Base-by-base conservation (phyloP, 1,140 invertebrate species). In the Drosophila nebulosa region DNA sequence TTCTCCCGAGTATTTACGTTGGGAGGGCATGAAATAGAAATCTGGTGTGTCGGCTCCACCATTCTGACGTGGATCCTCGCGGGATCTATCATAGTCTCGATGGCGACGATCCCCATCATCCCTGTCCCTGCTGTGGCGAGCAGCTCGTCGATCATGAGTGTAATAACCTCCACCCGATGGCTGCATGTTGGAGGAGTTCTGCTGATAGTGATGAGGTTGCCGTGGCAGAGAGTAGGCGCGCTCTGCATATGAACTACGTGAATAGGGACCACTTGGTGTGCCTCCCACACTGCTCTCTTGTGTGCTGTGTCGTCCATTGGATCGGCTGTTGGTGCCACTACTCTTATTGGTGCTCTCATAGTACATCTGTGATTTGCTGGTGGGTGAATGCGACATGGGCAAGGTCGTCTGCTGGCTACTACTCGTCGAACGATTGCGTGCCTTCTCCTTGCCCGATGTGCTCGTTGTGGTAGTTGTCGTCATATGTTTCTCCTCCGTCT, bases 21-120 rank as follows among this genome's bases (percentile, higher is more conserved):
- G 97, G 27, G 96, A 97, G 12, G 97, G 97, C 97, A 98, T 98
- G 90, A 98, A 98, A 91, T 98, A 98, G 92, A 98, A 98, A 92
- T 98, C 97, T 0, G 97, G 96, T 69, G 90, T 95, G 93, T 83
- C 93, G 51, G 78, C 92, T 71, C 84, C 83, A 67, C 89, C 80
- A 70, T 85, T 90, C 32, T 85, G 55, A 10, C 89, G 89, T 4
- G 89, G 89, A 85, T 90, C 89, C 14, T 90, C 89, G 0, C 89
- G 78, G 62, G 84, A 78, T 61, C 77, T 65, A 60, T 63, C 84
- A 61, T 75, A 91, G 70, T 83, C 73, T 30, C 24, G 81, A 50
- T 16, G 35, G 60, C 67, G 80, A 92, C 75, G 67, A n/a, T 80
- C 74, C 4, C 39, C 39, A 7, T 84, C 69, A n/a, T 79, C 81